A percentile compares a stretch with the other conserved stretches of the same genome.
Evolutionary conservation across 2,113 vertebrate species (phyloP).

Genomic region (Camarhynchus parvulus): DNA sequence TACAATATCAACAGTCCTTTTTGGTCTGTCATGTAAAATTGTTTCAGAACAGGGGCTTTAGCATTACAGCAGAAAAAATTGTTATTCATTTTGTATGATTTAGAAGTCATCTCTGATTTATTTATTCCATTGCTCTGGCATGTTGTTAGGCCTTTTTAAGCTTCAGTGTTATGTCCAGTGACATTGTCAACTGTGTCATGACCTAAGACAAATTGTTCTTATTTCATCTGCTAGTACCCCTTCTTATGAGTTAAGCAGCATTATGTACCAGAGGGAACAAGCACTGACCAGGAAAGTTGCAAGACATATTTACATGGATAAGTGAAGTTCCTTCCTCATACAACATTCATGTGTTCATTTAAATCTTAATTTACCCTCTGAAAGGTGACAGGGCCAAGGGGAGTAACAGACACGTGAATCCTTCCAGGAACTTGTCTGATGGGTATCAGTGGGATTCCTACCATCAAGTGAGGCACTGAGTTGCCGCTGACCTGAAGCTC

Average conservation of each 20-base stretch:
- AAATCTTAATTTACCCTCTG: background rate
- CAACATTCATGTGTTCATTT: background rate
- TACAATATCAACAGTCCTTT: background rate
- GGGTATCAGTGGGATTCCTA: fast-evolving
- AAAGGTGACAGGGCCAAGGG: background rate
- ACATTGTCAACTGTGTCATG: background rate
- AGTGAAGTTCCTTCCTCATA: background rate
- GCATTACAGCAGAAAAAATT: background rate
- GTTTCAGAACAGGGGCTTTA: background rate
- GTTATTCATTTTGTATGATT: slow-evolving; percentile 29
- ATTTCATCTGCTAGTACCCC: background rate
- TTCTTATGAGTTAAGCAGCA: background rate
- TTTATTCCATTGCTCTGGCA: background rate
- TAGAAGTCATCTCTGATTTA: slow-evolving; percentile 22
- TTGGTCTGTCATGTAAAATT: background rate
- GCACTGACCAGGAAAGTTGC: background rate
- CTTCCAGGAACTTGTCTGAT: background rate
- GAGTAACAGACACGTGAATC: background rate
- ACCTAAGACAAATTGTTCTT: slow-evolving; percentile 5
- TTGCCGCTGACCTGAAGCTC: background rate
- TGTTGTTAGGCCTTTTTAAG: background rate
- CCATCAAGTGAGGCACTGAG: fast-evolving
- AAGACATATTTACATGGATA: background rate
- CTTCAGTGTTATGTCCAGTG: background rate
- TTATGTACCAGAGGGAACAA: background rate